Percentiles rank a stretch among this genome's conserved stretches.
phyloP scores from a whole-genome alignment of 2,888 invertebrate genomes.

The Calephelis perditalis region DNA sequence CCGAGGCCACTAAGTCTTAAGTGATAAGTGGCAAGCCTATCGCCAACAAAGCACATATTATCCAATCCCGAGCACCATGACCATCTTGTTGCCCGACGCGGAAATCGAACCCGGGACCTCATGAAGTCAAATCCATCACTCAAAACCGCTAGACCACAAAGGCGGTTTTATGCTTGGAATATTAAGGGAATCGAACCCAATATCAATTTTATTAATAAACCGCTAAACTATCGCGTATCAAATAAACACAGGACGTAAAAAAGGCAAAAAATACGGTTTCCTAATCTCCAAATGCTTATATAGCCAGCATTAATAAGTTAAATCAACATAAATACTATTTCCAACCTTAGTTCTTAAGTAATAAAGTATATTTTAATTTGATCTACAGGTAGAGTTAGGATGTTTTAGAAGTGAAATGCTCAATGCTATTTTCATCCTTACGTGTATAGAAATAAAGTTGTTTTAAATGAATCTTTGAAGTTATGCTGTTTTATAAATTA shows the following conservation, averaged over 20 bases:
- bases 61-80: too few species aligned
- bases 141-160: too few species aligned
- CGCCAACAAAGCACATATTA: too few species aligned
- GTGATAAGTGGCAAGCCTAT: too few species aligned
- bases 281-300: constrained; percentile 72
- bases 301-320: constrained; percentile 67
- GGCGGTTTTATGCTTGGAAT: constrained; percentile 3
- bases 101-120: too few species aligned
- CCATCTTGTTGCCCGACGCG: too few species aligned
- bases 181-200: constrained; percentile 5
- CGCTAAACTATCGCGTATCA: constrained; percentile 24
- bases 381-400: constrained; percentile 17
- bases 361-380: constrained; percentile 35
- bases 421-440: constrained; percentile 26
- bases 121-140: too few species aligned
- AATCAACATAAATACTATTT: constrained; percentile 35
- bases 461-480: background rate
- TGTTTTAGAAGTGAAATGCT: constrained; percentile 40
- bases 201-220: constrained; percentile 14
- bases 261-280: constrained; percentile 52
- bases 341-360: constrained; percentile 8
- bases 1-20: too few species aligned
- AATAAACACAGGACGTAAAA: constrained; percentile 42
- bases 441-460: background rate
- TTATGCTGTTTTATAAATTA: constrained; percentile 13